Base-by-base conservation (phyloP, 2,797 vertebrate species). In the Neosalanx taihuensis region DNA sequence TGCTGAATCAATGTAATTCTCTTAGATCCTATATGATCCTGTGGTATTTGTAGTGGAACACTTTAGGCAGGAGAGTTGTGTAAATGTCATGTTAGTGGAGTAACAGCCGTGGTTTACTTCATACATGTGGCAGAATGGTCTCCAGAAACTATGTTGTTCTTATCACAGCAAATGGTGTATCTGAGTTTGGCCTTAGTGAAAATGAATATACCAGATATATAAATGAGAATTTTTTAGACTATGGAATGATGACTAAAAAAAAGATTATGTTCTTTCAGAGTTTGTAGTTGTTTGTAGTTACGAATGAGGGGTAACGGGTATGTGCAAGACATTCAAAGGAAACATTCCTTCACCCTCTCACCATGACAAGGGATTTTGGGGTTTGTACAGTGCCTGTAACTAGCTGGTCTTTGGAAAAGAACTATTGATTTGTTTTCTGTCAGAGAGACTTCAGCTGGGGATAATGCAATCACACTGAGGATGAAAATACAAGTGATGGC, bases 381-480 rank as follows among this genome's bases (percentile, higher is more conserved):
- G 86, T 78, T 68, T 76, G 60, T 64, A 56, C 80, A 68, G 70
- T 75, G 72, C 79, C 72, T 80, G 76, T 76, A 81, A 76, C 77
- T 76, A 76, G 67, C 58, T 60, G 68, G 71, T 82, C 77, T 84
- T 70, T 79, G 76, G 70, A 77, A 79, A 87, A 83, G 76, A 77
- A 69, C 71, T 80, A 81, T 85, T 76, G 71, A 88, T 90, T 88
- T 82, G 88, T 89, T 89, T 89, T 80, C 81, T 71, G 70, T 88
- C 78, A 80, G 67, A 65, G 72, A 85, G 84, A 83, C 85, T 80
- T 78, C 69, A 67, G 73, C 75, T 23, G 68, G 67, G 61, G 64
- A 72, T 81, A 73, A 73, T 81, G 70, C 78, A 53, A 70, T 84
- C 79, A 64, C 62, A 72, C 13, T 23, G 70, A 75, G 70, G 69